phyloP scores from a whole-genome alignment of 2,797 vertebrate genomes.

The Centropyge bicolor region DNA sequence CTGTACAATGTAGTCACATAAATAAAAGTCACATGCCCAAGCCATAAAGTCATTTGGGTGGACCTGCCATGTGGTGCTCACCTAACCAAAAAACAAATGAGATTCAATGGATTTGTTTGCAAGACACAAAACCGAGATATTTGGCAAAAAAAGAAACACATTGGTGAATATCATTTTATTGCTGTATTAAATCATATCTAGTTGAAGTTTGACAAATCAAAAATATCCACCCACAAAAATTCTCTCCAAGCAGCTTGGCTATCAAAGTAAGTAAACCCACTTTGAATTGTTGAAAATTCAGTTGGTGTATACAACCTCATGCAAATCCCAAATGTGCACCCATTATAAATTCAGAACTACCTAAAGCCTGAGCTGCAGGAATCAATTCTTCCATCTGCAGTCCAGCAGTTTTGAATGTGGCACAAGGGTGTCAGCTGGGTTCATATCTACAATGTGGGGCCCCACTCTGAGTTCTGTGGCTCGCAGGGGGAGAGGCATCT shows the following conservation, averaged over 20 bases:
- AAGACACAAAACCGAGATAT: neutral
- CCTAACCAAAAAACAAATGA: neutral
- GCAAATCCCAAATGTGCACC: neutral
- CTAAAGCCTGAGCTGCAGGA: constrained; percentile 5
- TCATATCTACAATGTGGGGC: constrained; percentile 51
- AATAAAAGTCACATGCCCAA: neutral
- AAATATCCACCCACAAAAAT: neutral
- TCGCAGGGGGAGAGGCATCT: constrained; percentile 55
- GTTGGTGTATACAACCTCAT: neutral
- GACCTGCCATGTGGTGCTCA: neutral
- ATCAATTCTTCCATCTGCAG: constrained; percentile 44
- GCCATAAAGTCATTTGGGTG: neutral
- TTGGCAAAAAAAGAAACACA: neutral
- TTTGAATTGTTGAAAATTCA: neutral
- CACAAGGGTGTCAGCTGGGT: constrained; percentile 58
- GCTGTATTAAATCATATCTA: neutral
- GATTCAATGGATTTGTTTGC: neutral
- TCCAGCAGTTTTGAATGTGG: constrained; percentile 73
- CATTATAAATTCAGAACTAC: constrained; percentile 14
- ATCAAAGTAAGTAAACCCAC: constrained; percentile 11
- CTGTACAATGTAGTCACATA: no score
- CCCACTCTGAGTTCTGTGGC: constrained; percentile 42
- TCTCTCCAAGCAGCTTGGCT: neutral
- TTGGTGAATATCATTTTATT: neutral
- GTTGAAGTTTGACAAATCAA: neutral